phyloP scores from a whole-genome alignment of 2,113 vertebrate genomes.

The Gambusia holbrooki region DNA sequence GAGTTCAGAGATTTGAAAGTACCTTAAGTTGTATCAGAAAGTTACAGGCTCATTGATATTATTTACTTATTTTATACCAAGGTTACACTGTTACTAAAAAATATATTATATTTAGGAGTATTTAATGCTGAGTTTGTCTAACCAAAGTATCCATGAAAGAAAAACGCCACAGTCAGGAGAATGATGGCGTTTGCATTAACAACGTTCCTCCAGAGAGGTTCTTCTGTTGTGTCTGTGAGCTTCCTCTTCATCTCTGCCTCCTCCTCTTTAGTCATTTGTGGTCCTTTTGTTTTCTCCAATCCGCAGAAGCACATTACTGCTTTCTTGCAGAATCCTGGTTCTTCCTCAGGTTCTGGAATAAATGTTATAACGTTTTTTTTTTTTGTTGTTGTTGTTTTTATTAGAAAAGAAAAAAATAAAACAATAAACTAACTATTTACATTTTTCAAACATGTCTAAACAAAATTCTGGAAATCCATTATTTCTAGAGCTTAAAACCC shows the following conservation, averaged over 20 bases:
- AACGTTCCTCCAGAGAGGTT: constrained; percentile 87
- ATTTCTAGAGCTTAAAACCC: neutral
- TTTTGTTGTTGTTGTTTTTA: neutral
- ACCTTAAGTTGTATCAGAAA: neutral
- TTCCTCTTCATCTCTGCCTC: constrained; percentile 83
- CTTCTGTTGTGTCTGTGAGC: constrained; percentile 88
- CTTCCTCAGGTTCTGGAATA: constrained; percentile 56
- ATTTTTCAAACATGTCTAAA: too few relatives aligned
- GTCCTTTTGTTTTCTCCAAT: constrained; percentile 81
- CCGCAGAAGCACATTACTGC: constrained; percentile 90
- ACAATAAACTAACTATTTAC: too few relatives aligned
- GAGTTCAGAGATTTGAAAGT: neutral
- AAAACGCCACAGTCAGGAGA: constrained; percentile 88
- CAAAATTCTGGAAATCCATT: too few relatives aligned
- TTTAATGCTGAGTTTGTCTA: constrained; percentile 59
- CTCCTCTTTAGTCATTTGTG: constrained; percentile 86
- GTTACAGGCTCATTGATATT: neutral
- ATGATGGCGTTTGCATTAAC: constrained; percentile 89
- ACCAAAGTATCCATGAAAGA: constrained; percentile 90
- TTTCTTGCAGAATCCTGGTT: constrained; percentile 75
- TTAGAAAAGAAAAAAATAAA: constrained; percentile 12
- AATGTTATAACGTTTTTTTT: neutral
- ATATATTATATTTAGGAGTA: neutral
- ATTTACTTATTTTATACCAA: constrained; percentile 1
- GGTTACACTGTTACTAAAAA: constrained; percentile 8